Conservation (phyloP, 2,888 invertebrate genomes). For the Dilophus febrilis region DNA sequence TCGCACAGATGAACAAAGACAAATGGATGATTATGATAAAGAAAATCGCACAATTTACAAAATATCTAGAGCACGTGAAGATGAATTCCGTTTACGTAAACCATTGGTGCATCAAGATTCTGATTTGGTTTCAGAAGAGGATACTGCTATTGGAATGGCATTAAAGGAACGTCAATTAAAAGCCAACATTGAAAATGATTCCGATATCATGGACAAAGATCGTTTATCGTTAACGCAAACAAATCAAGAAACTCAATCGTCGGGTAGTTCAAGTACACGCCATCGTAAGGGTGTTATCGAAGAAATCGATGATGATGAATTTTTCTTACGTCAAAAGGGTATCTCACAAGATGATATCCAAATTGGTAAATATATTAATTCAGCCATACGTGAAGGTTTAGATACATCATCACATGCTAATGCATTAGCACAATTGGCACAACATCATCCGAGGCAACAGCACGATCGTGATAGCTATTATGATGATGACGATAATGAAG, state of each 20-base stretch:
- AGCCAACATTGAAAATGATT: slow-evolving; percentile 14
- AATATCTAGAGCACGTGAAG: slow-evolving; percentile 25
- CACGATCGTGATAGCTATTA: slow-evolving; percentile 26
- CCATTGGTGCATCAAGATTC: slow-evolving; percentile 29
- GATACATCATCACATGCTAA: slow-evolving; percentile 43
- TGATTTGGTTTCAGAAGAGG: slow-evolving; percentile 28
- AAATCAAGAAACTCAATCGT: slow-evolving; percentile 38
- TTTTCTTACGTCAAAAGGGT: slow-evolving; percentile 66
- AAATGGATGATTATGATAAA: slow-evolving; percentile 36
- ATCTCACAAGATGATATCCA: slow-evolving; percentile 69
- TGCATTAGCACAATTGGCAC: slow-evolving; percentile 40
- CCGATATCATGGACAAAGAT: slow-evolving; percentile 17
- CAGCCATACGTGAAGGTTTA: slow-evolving; percentile 66
- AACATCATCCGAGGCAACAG: no score
- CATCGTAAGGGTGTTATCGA: slow-evolving; percentile 52
- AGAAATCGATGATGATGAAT: slow-evolving; percentile 76
- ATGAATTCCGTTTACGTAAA: slow-evolving; percentile 25
- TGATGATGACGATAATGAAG: slow-evolving; percentile 12
- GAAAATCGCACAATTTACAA: slow-evolving; percentile 37
- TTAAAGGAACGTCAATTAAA: slow-evolving; percentile 21
- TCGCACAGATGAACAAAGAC: slow-evolving; percentile 35
- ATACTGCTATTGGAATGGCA: slow-evolving; percentile 9
- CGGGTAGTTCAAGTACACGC: slow-evolving; percentile 38
- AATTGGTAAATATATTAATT: slow-evolving; percentile 57
- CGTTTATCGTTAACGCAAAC: slow-evolving; percentile 20